A percentile compares a stretch with the other conserved stretches of the same genome.
phyloP scores from a whole-genome alignment of 1,140 invertebrate species.

The Oscheius sp. region DNA sequence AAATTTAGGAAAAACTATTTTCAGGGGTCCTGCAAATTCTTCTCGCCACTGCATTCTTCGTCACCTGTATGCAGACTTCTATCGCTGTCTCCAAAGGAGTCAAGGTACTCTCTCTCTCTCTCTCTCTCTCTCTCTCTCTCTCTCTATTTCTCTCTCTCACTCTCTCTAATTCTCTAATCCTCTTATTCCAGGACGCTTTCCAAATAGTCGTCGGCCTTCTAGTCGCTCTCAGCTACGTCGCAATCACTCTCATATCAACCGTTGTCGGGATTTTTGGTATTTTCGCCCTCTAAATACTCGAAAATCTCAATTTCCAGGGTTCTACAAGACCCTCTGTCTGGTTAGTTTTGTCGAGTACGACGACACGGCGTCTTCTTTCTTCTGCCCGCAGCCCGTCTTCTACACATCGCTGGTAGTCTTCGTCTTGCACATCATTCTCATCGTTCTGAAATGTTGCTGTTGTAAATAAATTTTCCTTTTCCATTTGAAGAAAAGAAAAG shows the following conservation, averaged over 20 bases:
- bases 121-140: neutral
- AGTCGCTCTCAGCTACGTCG: constrained; percentile 22
- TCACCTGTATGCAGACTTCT: constrained; percentile 35
- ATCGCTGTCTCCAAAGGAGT: constrained; percentile 35
- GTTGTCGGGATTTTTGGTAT: constrained; percentile 32
- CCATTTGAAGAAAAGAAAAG: too few species aligned
- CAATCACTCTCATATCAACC: constrained; percentile 23
- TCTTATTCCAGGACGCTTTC: constrained; percentile 19
- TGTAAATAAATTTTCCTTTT: constrained; percentile 37
- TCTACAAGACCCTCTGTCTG: constrained; percentile 35
- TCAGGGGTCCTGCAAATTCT: constrained; percentile 25
- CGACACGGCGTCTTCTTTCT: constrained; percentile 14
- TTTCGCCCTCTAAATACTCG: neutral
- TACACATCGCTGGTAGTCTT: constrained; percentile 27
- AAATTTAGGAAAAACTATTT: too few species aligned
- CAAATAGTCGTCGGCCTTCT: constrained; percentile 37
- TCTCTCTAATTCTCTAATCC: too few species aligned
- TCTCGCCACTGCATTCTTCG: constrained; percentile 32
- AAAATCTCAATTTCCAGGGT: constrained; percentile 15
- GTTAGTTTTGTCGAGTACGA: constrained; percentile 26
- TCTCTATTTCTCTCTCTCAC: too few species aligned
- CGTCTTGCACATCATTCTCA: constrained; percentile 32
- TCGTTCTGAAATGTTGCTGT: constrained; percentile 37
- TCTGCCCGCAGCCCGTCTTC: constrained; percentile 31
- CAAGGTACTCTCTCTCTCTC: constrained; percentile 10